Conservation (phyloP, 2,888 invertebrate species). For the Cheilosia urbana region DNA sequence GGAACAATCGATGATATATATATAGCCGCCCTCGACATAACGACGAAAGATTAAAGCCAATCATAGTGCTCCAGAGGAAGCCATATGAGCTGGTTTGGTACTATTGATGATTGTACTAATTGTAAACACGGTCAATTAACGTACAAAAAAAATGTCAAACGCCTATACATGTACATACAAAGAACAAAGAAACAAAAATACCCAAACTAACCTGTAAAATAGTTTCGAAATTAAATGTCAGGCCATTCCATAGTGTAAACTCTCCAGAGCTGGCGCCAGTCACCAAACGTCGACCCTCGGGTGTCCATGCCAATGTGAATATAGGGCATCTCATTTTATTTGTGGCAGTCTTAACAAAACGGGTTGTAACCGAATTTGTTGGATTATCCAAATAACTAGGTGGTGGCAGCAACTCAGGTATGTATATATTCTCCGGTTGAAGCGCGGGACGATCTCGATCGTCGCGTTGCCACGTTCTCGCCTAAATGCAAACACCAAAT, state of each 20-base stretch:
- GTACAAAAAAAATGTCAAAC: no score
- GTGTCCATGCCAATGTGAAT: slow-evolving; percentile 99
- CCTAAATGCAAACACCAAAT: slow-evolving; percentile 84
- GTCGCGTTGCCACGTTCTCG: slow-evolving; percentile 97
- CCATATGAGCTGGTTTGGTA: no score
- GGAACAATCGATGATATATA: no score
- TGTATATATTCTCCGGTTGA: slow-evolving; percentile 98
- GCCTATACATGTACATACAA: no score
- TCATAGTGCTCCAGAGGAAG: no score
- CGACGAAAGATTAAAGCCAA: no score
- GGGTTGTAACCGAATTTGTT: slow-evolving; percentile 96
- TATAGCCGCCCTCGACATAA: no score
- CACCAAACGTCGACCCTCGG: slow-evolving; percentile 97
- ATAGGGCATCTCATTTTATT: slow-evolving; percentile 99
- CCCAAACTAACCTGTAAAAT: slow-evolving; percentile 92
- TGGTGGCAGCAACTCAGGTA: slow-evolving; percentile 96
- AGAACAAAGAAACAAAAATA: background rate
- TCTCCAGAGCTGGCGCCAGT: slow-evolving; percentile 99
- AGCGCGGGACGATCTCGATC: slow-evolving; percentile 93
- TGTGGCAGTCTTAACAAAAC: slow-evolving; percentile 99
- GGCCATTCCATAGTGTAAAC: slow-evolving; percentile 99
- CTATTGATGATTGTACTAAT: no score
- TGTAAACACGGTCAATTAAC: no score
- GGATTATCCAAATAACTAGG: slow-evolving; percentile 97
- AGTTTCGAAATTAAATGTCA: slow-evolving; percentile 99